Conservation (phyloP, 64 coral and sea anemone genomes). For the Dendrophyllia cribrosa region DNA sequence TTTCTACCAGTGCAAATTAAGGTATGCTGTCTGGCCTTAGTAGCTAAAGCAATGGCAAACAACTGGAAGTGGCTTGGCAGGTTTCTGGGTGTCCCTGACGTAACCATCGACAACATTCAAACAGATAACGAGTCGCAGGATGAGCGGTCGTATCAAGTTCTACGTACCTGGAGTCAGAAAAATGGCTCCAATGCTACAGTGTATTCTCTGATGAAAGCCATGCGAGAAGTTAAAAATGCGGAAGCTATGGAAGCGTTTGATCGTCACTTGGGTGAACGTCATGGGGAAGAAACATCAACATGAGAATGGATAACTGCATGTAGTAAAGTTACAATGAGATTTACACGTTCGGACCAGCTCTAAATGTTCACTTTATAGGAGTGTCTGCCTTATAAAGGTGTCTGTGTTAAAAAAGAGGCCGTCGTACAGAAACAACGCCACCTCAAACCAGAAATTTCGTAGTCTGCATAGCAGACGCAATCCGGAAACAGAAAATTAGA, state of each 20-base stretch:
- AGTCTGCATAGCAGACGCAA: too few species aligned
- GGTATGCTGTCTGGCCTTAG: neutral
- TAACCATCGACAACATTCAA: neutral
- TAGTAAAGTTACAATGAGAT: too few species aligned
- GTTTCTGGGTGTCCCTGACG: neutral
- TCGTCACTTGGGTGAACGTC: neutral
- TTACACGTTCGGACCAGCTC: too few species aligned
- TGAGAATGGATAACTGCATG: too few species aligned
- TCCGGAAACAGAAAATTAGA: too few species aligned
- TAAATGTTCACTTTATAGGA: too few species aligned
- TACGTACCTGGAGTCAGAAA: neutral
- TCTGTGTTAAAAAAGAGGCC: too few species aligned
- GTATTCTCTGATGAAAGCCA: neutral
- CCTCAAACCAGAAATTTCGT: too few species aligned
- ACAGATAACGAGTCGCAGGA: neutral
- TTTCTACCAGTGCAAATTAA: neutral
- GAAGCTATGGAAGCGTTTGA: slow-evolving; percentile 12
- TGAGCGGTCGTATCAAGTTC: slow-evolving; percentile 6
- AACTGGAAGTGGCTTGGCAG: slow-evolving; percentile 33
- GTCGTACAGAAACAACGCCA: too few species aligned
- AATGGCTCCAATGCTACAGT: neutral
- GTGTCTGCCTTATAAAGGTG: too few species aligned
- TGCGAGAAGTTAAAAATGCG: neutral
- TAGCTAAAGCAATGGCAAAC: neutral
- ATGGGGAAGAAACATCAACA: neutral